Percentiles rank a stretch among this genome's conserved stretches.
Evolutionary conservation across 2,888 invertebrate species (phyloP).

Genomic region (Thereva nobilitata): DNA sequence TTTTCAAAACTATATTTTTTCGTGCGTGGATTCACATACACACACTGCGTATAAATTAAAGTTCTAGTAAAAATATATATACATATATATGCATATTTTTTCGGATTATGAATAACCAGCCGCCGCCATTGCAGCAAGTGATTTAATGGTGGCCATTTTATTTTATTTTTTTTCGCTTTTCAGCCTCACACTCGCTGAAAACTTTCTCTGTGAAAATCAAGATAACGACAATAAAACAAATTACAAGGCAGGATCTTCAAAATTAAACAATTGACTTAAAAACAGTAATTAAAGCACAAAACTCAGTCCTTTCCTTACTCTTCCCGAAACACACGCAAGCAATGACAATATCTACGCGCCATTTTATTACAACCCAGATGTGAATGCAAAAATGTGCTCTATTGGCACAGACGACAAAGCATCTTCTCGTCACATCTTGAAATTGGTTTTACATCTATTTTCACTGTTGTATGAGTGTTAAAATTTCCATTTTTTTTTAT

Average conservation of each 20-base stretch:
- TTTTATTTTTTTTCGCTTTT: neutral
- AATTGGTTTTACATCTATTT: slow-evolving; percentile 36
- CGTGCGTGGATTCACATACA: slow-evolving; percentile 40
- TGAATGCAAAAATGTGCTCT: slow-evolving; percentile 14
- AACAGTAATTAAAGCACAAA: slow-evolving; percentile 19
- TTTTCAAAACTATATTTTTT: slow-evolving; percentile 28
- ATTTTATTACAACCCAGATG: slow-evolving; percentile 7
- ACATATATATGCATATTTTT: neutral
- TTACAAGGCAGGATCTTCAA: slow-evolving; percentile 15
- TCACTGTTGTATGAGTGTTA: slow-evolving; percentile 33
- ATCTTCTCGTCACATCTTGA: slow-evolving; percentile 27
- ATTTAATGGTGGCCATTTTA: too few species aligned
- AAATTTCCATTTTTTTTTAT: slow-evolving; percentile 23
- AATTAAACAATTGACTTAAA: slow-evolving; percentile 20
- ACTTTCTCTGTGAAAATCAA: slow-evolving; percentile 29
- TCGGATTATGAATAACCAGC: neutral
- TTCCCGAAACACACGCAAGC: slow-evolving; percentile 17
- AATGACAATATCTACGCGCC: slow-evolving; percentile 12
- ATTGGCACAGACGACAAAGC: slow-evolving; percentile 8
- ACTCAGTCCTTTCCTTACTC: slow-evolving; percentile 5
- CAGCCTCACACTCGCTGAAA: slow-evolving; percentile 19
- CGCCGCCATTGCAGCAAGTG: too few species aligned
- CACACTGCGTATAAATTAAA: slow-evolving; percentile 19
- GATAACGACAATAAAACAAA: slow-evolving; percentile 13
- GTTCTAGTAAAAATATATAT: slow-evolving; percentile 4